Base-by-base conservation (phyloP, 2,797 vertebrate genomes). In the Monodelphis domestica region DNA sequence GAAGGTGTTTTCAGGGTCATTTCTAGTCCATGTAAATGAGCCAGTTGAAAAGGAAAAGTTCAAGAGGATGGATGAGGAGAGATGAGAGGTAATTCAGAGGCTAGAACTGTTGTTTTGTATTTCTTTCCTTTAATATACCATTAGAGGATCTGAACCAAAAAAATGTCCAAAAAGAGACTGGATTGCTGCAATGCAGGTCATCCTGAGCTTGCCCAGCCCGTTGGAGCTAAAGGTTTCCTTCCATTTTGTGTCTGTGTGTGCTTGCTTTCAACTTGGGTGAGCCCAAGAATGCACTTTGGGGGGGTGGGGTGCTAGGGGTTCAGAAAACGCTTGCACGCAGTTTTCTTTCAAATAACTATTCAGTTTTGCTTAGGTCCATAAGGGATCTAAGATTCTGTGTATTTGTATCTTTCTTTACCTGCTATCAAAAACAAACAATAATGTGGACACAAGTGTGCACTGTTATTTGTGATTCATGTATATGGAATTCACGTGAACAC, bases 191-290 rank as follows among this genome's bases (percentile, higher is more conserved):
- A 4, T 97, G 96, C 94, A 97, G 96, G 97, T 97, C 97, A 97
- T 95, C 90, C 96, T 91, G 96, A 96, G 95, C 94, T 95, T 84
- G 17, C 97, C 96, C 91, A 88, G 96, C 95, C 95, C 94, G 88
- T 70, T 95, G 94, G 94, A 97, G 97, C 95, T 95, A 95, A 95
- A 95, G 96, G 96, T 96, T 97, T 98, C 98, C 96, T 97, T 98
- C 98, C 96, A 91, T 95, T 94, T 94, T 96, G 91, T 96, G 93
- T 98, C 94, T 95, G 95, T 95, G 93, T 93, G 70, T 55, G 45
- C 95, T 95, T 95, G 95, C 95, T 90, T 93, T 28, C 59, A 87
- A 91, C 93, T 96, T 96, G 21, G 0, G 7, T 95, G 91, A 95
- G 95, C 96, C 96, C 53, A 93, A 93, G 90, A 96, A 87, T 95